Evolutionary conservation across 2,797 vertebrate species (phyloP), one percentile per base, ranked within the genome.

Genomic region (Anabacerthia variegaticeps): DNA sequence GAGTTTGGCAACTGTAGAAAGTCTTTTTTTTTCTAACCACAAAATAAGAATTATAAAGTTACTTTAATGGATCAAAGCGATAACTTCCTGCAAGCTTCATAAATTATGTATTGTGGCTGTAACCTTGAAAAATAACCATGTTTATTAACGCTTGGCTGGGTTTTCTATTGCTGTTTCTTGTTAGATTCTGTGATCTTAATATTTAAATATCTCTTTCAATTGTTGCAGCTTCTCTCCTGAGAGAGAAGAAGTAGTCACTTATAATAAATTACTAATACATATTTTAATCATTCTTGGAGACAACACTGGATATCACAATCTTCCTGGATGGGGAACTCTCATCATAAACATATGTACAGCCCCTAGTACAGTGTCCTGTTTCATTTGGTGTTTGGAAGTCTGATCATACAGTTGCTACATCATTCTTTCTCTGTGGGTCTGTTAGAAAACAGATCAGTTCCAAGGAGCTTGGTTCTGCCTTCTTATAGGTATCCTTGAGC

Each of bases 101-200:
- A 95, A 94, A 96, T 97, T 90, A 96, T 96, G 79, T 76, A 96
- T 90, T 82, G 43, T 43, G 49, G 21, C 80, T 89, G 71, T 93
- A 96, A 94, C 74, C 92, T 96, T 94, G 94, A 96, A 96, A 95
- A 96, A 93, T 88, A 94, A 84, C 94, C 39, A 63, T 86, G 80
- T 95, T 97, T 96, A 88, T 95, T 94, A 92, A 92, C 3, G 2
- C 83, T 88, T 96, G 77, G 52, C 83, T 91, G 55, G 7, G 11
- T 37, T 92, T 95, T 93, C 95, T 93, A 95, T 89, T 94, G 83
- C 83, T 86, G 63, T 75, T 93, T 86, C 80, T 92, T 90, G 80
- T 93, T 94, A 76, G 69, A 81, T 88, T 90, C 59, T 88, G 63
- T 88, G 67, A 92, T 95, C 62, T 88, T 77, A 85, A 49, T 93